Evolutionary conservation across 2,888 invertebrate species (phyloP).

Genomic region (Hirudinaria manillensis): DNA sequence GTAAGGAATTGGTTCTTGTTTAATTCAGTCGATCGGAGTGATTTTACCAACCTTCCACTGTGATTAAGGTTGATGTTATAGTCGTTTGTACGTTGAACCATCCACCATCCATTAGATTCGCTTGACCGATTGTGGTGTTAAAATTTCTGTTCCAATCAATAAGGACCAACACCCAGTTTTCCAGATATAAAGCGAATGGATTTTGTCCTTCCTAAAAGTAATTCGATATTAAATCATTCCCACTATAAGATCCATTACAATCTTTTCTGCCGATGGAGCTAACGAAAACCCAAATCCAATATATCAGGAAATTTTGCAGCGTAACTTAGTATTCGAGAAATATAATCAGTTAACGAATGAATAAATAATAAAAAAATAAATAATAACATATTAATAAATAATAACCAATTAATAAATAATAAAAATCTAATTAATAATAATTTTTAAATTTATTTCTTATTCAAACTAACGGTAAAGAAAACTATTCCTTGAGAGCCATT

Average conservation of each 20-base stretch:
- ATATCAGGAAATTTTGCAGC: no score
- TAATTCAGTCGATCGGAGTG: no score
- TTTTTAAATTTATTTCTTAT: background rate
- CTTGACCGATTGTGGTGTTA: background rate
- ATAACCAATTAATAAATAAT: background rate
- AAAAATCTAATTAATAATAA: background rate
- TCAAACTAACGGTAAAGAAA: background rate
- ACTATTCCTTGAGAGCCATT: background rate
- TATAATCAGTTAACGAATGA: background rate
- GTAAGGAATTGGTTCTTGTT: no score
- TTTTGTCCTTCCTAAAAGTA: background rate
- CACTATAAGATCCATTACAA: no score
- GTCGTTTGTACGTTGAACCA: slow-evolving; percentile 12
- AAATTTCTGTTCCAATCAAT: background rate
- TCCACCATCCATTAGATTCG: background rate
- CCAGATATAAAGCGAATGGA: slow-evolving; percentile 12
- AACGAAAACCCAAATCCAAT: background rate
- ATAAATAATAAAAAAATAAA: background rate
- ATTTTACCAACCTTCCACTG: no score
- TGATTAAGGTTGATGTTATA: no score
- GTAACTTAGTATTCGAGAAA: no score
- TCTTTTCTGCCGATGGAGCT: background rate
- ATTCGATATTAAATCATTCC: background rate
- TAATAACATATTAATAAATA: background rate
- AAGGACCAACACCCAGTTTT: slow-evolving; percentile 21